Evolutionary conservation across 2,113 vertebrate species (phyloP).

Genomic region (Geococcyx californianus): DNA sequence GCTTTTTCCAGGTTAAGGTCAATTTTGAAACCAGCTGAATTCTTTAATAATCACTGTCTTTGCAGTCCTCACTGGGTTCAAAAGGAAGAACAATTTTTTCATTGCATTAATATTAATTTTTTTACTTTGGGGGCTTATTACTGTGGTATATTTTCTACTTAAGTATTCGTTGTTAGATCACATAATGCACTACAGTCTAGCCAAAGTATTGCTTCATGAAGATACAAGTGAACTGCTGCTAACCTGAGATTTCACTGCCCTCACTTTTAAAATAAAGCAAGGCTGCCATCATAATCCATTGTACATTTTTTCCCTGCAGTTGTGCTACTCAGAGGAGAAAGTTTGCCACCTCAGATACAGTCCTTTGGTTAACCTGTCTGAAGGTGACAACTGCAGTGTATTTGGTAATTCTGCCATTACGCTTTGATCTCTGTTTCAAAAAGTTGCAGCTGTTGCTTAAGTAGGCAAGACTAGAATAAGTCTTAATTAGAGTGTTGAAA

Average conservation of each 20-base stretch:
- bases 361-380: conserved; percentile 47
- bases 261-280: not conserved
- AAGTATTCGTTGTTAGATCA: conserved; percentile 60
- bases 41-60: conserved; percentile 46
- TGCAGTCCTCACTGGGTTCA: conserved; percentile 46
- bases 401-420: not conserved
- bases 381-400: conserved; percentile 4
- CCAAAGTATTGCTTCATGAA: conserved; percentile 10
- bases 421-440: not conserved
- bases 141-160: conserved; percentile 55
- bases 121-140: conserved; percentile 61
- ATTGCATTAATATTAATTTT: conserved; percentile 70
- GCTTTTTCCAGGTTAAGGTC: conserved; percentile 67
- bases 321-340: not conserved
- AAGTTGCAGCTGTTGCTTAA: not conserved
- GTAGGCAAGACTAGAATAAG: not conserved
- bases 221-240: not conserved
- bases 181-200: not conserved
- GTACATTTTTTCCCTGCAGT: not conserved
- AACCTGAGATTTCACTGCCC: not conserved
- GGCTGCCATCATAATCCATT: not conserved
- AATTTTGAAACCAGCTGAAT: conserved; percentile 47
- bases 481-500: not conserved
- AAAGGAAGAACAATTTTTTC: conserved; percentile 53
- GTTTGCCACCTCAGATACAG: not conserved